Base-by-base conservation (phyloP, 1,140 invertebrate species). In the Fopius arisanus region DNA sequence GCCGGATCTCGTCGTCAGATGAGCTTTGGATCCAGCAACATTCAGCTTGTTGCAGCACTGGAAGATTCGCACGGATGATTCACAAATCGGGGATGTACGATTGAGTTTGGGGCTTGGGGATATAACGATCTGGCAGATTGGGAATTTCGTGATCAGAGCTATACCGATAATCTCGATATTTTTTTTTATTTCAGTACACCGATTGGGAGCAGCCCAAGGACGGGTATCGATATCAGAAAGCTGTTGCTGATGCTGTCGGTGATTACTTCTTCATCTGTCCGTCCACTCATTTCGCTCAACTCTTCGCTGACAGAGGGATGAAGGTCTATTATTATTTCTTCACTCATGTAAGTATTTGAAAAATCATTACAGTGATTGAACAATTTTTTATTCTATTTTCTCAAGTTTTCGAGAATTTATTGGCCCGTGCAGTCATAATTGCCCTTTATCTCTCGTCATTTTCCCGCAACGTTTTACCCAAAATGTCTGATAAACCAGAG, bases 261-360 rank as follows among this genome's bases (percentile, higher is more conserved):
- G 96, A 98, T 88, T 96, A 96, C 81, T 96, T 96, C 88, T 98
- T 98, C 87, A 94, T 97, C 14, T 98, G 97, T 86, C 95, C 95
- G 7, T 95, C 96, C 19, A 96, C 97, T 81, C 92, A 95, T 75
- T 96, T 97, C 81, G 96, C 96, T 5, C 92, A 96, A 86, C 88
- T 93, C 9, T 94, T 96, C 75, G 93, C 96, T 2, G 92, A 93
- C 43, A 91, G 92, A 59, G 94, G 94, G 23, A 92, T 94, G 83
- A 92, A 93, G 74, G 94, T 96, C 43, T 97, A 96, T 85, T 97
- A 96, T 82, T 98, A 98, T 86, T 98, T 96, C 85, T 96, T 96
- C 84, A 96, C 94, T 31, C 95, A 96, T 86, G 95, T 96, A 88
- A 92, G 91, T 92, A 51, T 29, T n/a, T n/a, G n/a, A n/a, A n/a